phyloP scores from a whole-genome alignment of 2,113 vertebrate genomes.

The Aplodontia rufa region DNA sequence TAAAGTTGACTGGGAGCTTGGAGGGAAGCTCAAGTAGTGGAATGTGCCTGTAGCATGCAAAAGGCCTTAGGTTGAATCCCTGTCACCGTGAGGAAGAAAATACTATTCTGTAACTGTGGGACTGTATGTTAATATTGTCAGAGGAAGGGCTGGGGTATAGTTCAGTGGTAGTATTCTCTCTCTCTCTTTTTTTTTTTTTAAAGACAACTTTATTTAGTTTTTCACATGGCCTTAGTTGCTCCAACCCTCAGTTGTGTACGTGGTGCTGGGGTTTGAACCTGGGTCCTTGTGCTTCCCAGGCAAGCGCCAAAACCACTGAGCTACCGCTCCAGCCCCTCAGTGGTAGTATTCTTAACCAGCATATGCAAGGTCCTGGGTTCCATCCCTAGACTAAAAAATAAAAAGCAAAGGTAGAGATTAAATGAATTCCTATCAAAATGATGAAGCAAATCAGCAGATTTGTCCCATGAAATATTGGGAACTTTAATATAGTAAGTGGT shows the following conservation, averaged over 20 bases:
- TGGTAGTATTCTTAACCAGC: neutral
- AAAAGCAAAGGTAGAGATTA: neutral
- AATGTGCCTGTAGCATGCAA: too few species aligned
- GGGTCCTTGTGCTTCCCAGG: too few species aligned
- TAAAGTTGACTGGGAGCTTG: neutral
- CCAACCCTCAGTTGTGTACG: too few species aligned
- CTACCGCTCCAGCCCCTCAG: too few species aligned
- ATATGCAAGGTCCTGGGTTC: neutral
- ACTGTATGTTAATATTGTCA: neutral
- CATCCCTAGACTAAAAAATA: neutral
- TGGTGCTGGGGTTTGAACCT: too few species aligned
- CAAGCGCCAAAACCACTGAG: too few species aligned
- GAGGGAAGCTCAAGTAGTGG: too few species aligned
- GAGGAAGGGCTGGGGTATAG: neutral
- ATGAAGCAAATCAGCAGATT: conserved; percentile 40
- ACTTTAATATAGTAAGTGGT: conserved; percentile 7
- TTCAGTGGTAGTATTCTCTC: neutral
- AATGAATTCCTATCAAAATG: conserved; percentile 14
- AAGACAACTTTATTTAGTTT: too few species aligned
- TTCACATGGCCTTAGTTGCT: too few species aligned
- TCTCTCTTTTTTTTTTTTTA: too few species aligned
- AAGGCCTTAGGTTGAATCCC: neutral
- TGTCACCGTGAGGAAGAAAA: neutral
- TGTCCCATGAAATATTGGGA: neutral
- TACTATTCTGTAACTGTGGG: neutral